Percentiles rank a stretch among this genome's conserved stretches.
phyloP scores from a whole-genome alignment of 2,113 vertebrate species.

The Vimba vimba region DNA sequence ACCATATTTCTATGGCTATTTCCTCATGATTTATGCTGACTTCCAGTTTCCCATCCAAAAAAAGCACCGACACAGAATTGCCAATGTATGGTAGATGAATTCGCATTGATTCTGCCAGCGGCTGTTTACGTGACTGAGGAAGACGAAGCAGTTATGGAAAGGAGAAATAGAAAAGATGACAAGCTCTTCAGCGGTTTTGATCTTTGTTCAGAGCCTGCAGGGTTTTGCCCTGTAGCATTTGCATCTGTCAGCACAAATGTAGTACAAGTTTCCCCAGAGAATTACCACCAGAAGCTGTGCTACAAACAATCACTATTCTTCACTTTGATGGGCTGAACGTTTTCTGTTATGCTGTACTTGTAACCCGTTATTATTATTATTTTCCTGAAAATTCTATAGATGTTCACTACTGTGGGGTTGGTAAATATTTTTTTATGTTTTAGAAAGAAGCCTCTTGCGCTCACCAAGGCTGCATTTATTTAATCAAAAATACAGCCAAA shows the following conservation, averaged over 20 bases:
- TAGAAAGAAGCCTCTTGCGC: background rate
- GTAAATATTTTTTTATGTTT: background rate
- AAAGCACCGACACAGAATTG: background rate
- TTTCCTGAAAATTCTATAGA: background rate
- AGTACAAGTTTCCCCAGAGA: background rate
- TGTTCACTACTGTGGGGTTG: background rate
- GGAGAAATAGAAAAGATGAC: background rate
- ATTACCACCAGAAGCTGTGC: conserved; percentile 8
- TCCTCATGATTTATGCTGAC: conserved; percentile 9
- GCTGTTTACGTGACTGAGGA: conserved; percentile 11
- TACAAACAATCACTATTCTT: conserved; percentile 7
- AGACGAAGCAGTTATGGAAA: background rate
- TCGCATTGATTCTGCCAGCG: conserved; percentile 15
- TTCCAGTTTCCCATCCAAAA: background rate
- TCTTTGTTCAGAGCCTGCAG: conserved; percentile 11
- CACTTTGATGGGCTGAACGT: background rate
- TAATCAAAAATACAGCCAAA: background rate
- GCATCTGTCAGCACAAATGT: conserved; percentile 27
- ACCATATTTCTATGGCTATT: background rate
- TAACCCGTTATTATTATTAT: background rate
- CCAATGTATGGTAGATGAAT: background rate
- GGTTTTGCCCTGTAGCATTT: conserved; percentile 25
- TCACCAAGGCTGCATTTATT: background rate
- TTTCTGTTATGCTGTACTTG: background rate
- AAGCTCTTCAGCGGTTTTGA: conserved; percentile 3